Evolutionary conservation across 2,113 vertebrate genomes (phyloP).

Genomic region (Dolichallabes microphthalmus): DNA sequence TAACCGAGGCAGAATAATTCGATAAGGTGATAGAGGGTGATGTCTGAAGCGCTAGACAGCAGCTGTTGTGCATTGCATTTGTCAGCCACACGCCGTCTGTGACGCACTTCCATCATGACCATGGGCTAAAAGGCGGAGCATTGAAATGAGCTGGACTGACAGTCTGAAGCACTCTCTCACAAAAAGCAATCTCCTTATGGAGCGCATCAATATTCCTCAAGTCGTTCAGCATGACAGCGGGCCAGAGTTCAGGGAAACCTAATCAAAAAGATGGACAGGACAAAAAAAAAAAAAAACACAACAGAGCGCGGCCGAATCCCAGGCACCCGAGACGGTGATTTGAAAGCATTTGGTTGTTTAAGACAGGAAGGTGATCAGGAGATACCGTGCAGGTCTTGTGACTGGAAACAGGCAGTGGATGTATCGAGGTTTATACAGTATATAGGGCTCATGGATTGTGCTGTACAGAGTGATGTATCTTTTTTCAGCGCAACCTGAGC

Average conservation of each 20-base stretch:
- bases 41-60: conserved; percentile 24
- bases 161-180: conserved; percentile 47
- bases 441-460: too few relatives aligned
- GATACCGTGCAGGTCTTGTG: neutral
- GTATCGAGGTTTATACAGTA: neutral
- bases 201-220: conserved; percentile 60
- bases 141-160: conserved; percentile 61
- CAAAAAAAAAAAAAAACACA: conserved; percentile 23
- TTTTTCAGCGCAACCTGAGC: too few relatives aligned
- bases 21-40: conserved; percentile 46
- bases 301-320: neutral
- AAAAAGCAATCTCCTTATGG: conserved; percentile 61
- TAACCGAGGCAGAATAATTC: conserved; percentile 47
- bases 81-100: conserved; percentile 2
- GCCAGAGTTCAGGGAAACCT: conserved; percentile 57
- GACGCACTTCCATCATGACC: conserved; percentile 29
- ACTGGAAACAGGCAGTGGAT: neutral
- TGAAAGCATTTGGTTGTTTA: conserved; percentile 12
- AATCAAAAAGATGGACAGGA: conserved; percentile 58
- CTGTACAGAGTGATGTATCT: too few relatives aligned
- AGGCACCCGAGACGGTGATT: conserved; percentile 29
- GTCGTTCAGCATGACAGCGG: conserved; percentile 50
- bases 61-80: conserved; percentile 19
- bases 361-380: conserved; percentile 21
- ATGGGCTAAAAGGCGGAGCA: conserved; percentile 49